Conservation (phyloP, 2,797 vertebrate species). For the Gadopsis marmoratus region DNA sequence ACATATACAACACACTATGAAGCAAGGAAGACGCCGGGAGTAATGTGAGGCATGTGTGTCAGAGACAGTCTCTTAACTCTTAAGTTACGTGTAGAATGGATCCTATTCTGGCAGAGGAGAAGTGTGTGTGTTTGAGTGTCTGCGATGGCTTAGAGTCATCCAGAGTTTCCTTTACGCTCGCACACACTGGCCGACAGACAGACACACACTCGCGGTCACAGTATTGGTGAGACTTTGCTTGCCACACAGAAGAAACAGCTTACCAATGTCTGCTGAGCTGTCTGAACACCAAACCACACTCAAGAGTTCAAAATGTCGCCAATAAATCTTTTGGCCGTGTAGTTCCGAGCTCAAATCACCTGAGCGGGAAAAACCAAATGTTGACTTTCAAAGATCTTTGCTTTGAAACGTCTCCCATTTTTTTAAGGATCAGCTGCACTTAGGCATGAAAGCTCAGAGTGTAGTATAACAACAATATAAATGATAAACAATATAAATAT, state of each 20-base stretch:
- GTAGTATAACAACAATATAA: too few relatives aligned
- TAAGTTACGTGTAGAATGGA: constrained; percentile 41
- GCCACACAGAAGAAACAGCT: constrained; percentile 67
- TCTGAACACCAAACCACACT: constrained; percentile 71
- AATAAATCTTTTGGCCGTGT: constrained; percentile 19
- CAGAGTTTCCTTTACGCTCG: constrained; percentile 63
- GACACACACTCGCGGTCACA: constrained; percentile 50
- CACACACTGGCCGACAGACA: constrained; percentile 39
- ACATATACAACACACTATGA: constrained; percentile 12
- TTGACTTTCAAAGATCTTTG: neutral
- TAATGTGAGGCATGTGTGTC: constrained; percentile 80
- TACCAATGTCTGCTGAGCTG: constrained; percentile 70
- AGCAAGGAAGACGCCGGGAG: constrained; percentile 65
- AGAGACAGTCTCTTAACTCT: constrained; percentile 51
- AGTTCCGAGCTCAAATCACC: constrained; percentile 19
- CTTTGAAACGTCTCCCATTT: neutral
- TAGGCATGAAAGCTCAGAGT: neutral
- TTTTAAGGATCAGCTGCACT: neutral
- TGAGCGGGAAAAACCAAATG: constrained; percentile 25
- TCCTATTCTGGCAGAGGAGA: constrained; percentile 52
- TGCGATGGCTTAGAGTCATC: constrained; percentile 66
- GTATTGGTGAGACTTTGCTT: constrained; percentile 62
- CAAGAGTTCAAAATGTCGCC: constrained; percentile 47
- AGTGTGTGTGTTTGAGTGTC: constrained; percentile 35
- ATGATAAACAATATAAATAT: too few relatives aligned